Evolutionary conservation across 64 coral and sea anemone genomes (phyloP), one percentile per base, ranked within the genome.

Genomic region (Astreopora myriophthalma): DNA sequence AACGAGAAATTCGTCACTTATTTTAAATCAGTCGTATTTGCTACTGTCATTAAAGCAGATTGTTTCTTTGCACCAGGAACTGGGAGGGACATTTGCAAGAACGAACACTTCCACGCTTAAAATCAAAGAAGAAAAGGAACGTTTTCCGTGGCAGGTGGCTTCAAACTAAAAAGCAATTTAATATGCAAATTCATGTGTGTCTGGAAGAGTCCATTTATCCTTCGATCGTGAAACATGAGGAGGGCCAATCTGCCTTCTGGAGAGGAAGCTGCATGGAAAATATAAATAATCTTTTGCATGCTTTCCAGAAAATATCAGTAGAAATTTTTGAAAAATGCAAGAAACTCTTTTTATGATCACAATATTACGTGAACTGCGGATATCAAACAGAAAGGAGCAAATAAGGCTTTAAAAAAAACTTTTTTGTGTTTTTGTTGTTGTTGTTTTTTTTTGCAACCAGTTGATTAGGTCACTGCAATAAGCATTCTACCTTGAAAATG

Each of bases 181-280:
- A 60, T 80, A 80, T 80, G 76, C 48, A 80, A 80, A 80, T 79
- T 32, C 71, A 70, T 2, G 6, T 9, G n/a, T 33, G 6, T 70
- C 29, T 7, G 2, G 1, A 30, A 70, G 11, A 33, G 26, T 30
- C 26, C 27, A 32, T 70, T 32, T 70, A 70, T 33, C 23, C 2
- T 16, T 69, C 10, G 12, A 44, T 44, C 6, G 22, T 27, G 24
- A 27, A 24, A 27, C n/a, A 66, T 22, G 23, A 8, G 62, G 3
- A 60, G 19, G n/a, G n/a, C n/a, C 55, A 60, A 60, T 60, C 3
- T 26, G 22, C 22, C 40, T 8, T 44, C 11, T 44, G 40, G 11
- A 55, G 13, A 55, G 3, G 13, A 55, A 55, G 51, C 42, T 46
- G 11, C 42, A 46, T 6, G 51, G 3, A 55, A 13, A 19, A 16